Evolutionary conservation across 2,113 vertebrate genomes (phyloP).

Genomic region (Pipra filicauda): DNA sequence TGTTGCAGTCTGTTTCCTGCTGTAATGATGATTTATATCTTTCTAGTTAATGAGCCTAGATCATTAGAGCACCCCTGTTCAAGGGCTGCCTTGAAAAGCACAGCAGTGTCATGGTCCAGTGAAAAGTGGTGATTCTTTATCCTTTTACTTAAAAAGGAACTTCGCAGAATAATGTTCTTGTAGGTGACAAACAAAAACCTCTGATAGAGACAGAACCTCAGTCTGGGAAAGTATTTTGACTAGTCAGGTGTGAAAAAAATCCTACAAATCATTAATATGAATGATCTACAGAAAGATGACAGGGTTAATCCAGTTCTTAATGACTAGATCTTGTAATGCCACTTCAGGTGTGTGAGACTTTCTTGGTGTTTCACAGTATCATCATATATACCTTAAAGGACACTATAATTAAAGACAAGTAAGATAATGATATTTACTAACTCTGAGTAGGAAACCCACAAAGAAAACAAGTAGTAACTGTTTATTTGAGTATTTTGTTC

Average conservation of each 20-base stretch:
- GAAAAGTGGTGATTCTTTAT: not conserved
- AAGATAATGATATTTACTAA: not conserved
- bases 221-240: not conserved
- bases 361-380: not conserved
- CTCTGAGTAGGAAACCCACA: not conserved
- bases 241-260: not conserved
- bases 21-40: not conserved
- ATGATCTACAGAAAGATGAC: not conserved
- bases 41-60: not conserved
- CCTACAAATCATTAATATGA: not conserved
- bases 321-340: not conserved
- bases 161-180: not conserved
- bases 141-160: not conserved
- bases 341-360: not conserved
- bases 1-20: slow-evolving; percentile 18
- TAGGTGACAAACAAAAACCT: not conserved
- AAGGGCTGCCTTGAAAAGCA: not conserved
- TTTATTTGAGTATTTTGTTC: not conserved
- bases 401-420: not conserved
- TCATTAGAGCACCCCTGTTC: not conserved
- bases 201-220: not conserved
- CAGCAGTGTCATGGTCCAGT: not conserved
- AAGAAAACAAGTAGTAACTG: not conserved
- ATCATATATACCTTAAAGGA: not conserved
- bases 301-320: not conserved